These are phyloP conservation scores for Pao palembangensis DNA, from an alignment of 2,113 vertebrate species.

Conservation along the genomic window DNA sequence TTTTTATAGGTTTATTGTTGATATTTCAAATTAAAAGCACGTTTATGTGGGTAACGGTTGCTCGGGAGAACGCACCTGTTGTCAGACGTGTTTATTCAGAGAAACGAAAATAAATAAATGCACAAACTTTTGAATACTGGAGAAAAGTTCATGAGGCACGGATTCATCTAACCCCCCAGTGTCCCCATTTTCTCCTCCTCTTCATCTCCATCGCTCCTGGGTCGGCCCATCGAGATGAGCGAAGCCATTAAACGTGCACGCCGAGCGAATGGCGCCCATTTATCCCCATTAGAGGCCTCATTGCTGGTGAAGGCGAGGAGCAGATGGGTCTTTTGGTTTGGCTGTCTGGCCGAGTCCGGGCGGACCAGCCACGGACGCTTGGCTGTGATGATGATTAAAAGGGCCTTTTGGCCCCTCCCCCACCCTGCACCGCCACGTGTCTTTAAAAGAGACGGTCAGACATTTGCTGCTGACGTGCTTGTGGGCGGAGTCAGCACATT, in stretches of 20 bases:
- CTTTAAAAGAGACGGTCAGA: too few species aligned
- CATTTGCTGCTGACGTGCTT: too few species aligned
- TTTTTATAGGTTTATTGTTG: too few species aligned
- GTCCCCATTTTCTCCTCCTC: background rate
- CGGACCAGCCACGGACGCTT: slow-evolving; percentile 45
- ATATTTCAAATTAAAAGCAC: too few species aligned
- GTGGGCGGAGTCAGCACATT: too few species aligned
- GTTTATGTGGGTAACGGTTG: too few species aligned
- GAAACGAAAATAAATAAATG: too few species aligned
- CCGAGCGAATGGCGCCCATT: slow-evolving; percentile 61
- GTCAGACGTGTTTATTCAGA: too few species aligned
- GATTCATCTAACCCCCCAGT: background rate
- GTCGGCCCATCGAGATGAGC: slow-evolving; percentile 32
- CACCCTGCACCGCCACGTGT: background rate
- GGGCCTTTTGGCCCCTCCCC: slow-evolving; percentile 40
- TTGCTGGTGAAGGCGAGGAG: slow-evolving; percentile 60
- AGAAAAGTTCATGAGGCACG: background rate
- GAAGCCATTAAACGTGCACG: slow-evolving; percentile 32
- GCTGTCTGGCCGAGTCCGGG: slow-evolving; percentile 35
- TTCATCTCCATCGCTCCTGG: slow-evolving; percentile 32
- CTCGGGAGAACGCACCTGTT: too few species aligned
- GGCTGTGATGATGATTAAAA: slow-evolving; percentile 73
- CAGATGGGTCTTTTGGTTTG: slow-evolving; percentile 64
- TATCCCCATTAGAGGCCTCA: slow-evolving; percentile 69
- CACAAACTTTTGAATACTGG: background rate